These are phyloP conservation scores for Calliphora vicina DNA, from an alignment of 1,140 invertebrate species.

Conservation along the genomic window DNA sequence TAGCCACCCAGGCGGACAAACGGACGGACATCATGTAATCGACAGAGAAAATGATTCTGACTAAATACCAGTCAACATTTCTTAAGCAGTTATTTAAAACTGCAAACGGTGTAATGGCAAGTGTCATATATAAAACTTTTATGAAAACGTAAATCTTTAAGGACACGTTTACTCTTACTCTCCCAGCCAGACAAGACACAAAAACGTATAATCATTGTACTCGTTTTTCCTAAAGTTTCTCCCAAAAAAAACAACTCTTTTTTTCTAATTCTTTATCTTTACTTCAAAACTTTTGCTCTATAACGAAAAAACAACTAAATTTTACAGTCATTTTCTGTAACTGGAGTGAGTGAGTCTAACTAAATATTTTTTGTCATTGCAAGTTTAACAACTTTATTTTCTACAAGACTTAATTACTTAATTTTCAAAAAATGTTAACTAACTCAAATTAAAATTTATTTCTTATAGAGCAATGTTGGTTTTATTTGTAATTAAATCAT, in stretches of 20 bases:
- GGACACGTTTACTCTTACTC: neutral
- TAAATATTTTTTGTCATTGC: no score
- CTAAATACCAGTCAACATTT: no score
- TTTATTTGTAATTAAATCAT: slow-evolving; percentile 27
- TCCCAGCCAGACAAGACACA: neutral
- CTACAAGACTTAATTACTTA: neutral
- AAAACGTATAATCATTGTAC: neutral
- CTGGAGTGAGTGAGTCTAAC: neutral
- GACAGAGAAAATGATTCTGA: no score
- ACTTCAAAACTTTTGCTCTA: neutral
- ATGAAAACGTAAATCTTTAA: slow-evolving; percentile 34
- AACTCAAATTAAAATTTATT: neutral
- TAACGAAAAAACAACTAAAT: neutral
- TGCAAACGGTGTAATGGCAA: neutral
- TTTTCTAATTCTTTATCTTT: neutral
- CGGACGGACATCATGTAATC: no score
- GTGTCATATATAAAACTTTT: slow-evolving; percentile 19
- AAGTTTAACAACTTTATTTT: neutral
- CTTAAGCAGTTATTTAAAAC: no score
- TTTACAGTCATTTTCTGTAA: neutral
- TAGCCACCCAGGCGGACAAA: no score
- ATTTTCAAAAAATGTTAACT: neutral
- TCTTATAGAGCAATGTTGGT: neutral
- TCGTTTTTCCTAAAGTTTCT: neutral
- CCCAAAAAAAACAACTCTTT: neutral